Conservation (phyloP, 2,797 vertebrate genomes). For the Discoglossus pictus region DNA sequence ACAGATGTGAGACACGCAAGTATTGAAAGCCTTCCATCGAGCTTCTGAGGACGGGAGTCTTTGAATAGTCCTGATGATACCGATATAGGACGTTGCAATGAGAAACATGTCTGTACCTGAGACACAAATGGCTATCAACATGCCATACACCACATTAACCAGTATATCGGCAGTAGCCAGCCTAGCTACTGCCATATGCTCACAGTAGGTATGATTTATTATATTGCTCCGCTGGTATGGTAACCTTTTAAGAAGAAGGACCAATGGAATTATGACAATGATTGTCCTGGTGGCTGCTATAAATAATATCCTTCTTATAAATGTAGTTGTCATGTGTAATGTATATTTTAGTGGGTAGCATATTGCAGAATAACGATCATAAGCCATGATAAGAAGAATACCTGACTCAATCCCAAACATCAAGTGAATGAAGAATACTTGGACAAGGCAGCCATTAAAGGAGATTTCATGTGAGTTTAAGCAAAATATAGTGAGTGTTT, state of each 20-base stretch:
- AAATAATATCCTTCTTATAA: slow-evolving; percentile 38
- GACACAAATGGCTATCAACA: slow-evolving; percentile 51
- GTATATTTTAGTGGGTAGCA: slow-evolving; percentile 54
- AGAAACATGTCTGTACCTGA: slow-evolving; percentile 55
- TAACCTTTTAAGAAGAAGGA: slow-evolving; percentile 54
- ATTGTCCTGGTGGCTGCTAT: slow-evolving; percentile 1
- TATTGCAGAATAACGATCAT: slow-evolving; percentile 30
- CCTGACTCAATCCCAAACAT: slow-evolving; percentile 16
- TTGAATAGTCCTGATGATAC: too few relatives aligned
- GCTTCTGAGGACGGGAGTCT: too few relatives aligned
- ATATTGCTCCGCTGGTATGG: slow-evolving; percentile 45
- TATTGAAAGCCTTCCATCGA: too few relatives aligned
- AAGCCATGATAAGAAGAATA: slow-evolving; percentile 24
- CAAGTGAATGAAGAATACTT: slow-evolving; percentile 37
- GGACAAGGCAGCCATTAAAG: slow-evolving; percentile 21
- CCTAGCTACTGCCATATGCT: slow-evolving; percentile 72
- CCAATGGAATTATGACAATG: slow-evolving; percentile 45
- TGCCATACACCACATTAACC: slow-evolving; percentile 68
- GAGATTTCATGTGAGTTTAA: slow-evolving; percentile 14
- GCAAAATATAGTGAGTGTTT: slow-evolving; percentile 25
- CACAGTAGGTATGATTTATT: slow-evolving; percentile 64
- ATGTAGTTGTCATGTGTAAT: slow-evolving; percentile 65
- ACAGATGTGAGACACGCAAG: slow-evolving; percentile 53
- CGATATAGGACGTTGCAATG: too few relatives aligned
- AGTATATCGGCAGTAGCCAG: slow-evolving; percentile 64